A percentile compares a stretch with the other conserved stretches of the same genome.
Evolutionary conservation across 2,113 vertebrate species (phyloP).

Genomic region (Larimichthys crocea): DNA sequence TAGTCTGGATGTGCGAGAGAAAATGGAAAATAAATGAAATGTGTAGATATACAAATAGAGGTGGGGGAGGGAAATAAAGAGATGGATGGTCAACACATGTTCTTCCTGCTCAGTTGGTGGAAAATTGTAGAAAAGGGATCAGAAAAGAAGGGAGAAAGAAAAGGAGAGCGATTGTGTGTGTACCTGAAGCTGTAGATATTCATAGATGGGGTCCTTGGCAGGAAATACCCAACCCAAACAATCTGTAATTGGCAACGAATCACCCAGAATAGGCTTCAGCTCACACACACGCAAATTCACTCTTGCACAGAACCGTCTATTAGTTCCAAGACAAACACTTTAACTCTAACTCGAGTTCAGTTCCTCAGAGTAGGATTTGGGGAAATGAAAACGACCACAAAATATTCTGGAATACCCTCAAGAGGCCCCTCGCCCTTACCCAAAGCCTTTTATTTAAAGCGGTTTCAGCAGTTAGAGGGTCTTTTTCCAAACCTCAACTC

Average conservation of each 20-base stretch:
- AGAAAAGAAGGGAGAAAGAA: neutral
- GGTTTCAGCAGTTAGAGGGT: slow-evolving; percentile 34
- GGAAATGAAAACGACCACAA: slow-evolving; percentile 69
- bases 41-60: neutral
- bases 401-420: slow-evolving; percentile 61
- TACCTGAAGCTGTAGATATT: slow-evolving; percentile 68
- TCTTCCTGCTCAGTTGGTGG: neutral
- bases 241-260: slow-evolving; percentile 45
- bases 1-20: slow-evolving; percentile 81
- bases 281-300: slow-evolving; percentile 34
- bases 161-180: neutral
- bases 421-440: slow-evolving; percentile 44
- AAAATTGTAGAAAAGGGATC: neutral
- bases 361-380: slow-evolving; percentile 60
- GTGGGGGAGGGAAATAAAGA: no score
- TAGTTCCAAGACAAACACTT: slow-evolving; percentile 69
- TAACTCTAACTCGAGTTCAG: slow-evolving; percentile 23
- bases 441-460: slow-evolving; percentile 57
- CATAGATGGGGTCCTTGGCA: slow-evolving; percentile 49
- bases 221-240: slow-evolving; percentile 57
- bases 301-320: slow-evolving; percentile 38
- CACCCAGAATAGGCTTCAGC: slow-evolving; percentile 47
- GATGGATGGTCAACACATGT: no score
- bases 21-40: neutral
- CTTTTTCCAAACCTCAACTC: slow-evolving; percentile 51